Evolutionary conservation across 2,888 invertebrate species (phyloP).

Genomic region (Mesodorylaimus sp.): DNA sequence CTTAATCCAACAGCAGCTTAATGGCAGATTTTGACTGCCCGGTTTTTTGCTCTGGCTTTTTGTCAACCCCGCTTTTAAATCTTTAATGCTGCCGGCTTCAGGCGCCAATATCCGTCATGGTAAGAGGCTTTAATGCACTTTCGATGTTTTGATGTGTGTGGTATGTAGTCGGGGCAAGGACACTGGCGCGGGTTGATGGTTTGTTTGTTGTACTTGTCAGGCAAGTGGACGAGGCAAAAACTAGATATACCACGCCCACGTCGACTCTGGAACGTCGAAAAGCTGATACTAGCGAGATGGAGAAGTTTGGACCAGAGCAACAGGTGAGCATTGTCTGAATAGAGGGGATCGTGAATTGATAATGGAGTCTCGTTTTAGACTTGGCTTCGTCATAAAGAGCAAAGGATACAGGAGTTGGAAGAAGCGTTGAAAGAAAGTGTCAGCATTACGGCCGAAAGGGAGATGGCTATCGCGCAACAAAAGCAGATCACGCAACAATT

Average conservation of each 20-base stretch:
- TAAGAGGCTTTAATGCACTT: no score
- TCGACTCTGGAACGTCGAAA: neutral
- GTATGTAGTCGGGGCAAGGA: no score
- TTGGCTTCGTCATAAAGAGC: neutral
- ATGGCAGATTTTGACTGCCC: no score
- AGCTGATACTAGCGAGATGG: neutral
- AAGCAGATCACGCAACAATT: slow-evolving; percentile 23
- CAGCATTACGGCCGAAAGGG: slow-evolving; percentile 38
- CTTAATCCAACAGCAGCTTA: no score
- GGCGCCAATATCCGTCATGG: no score
- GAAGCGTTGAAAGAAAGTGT: slow-evolving; percentile 63
- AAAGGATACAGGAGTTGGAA: slow-evolving; percentile 50
- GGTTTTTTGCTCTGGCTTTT: no score
- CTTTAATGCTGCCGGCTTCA: no score
- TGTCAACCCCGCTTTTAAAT: no score
- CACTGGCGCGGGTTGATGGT: no score
- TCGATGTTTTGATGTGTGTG: no score
- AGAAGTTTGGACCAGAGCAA: neutral
- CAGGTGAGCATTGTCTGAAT: neutral
- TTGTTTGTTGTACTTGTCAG: neutral
- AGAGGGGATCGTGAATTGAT: neutral
- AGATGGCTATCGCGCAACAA: slow-evolving; percentile 36
- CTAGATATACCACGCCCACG: neutral
- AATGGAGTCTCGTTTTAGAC: neutral
- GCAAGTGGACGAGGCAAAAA: neutral